A percentile compares a stretch with the other conserved stretches of the same genome.
phyloP scores from a whole-genome alignment of 2,797 vertebrate genomes.

The Rhinoraja longicauda region DNA sequence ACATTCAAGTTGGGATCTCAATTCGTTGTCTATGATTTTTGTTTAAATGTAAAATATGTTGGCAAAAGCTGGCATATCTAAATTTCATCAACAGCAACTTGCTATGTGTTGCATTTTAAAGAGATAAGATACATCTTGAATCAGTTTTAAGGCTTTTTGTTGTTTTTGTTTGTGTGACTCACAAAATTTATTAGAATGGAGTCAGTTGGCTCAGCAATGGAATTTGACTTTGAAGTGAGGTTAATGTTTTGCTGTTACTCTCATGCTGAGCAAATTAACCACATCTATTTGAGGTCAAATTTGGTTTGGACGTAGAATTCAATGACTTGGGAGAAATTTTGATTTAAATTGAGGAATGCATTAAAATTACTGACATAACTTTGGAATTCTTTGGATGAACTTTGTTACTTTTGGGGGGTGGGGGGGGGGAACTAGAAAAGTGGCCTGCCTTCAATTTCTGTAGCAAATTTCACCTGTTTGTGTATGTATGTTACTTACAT shows the following conservation, averaged over 20 bases:
- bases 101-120: background rate
- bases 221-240: constrained; percentile 34
- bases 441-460: background rate
- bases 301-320: constrained; percentile 21
- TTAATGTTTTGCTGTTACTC: constrained; percentile 23
- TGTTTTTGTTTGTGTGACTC: constrained; percentile 32
- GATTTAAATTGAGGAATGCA: constrained; percentile 29
- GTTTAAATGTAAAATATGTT: background rate
- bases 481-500: background rate
- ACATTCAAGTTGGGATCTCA: background rate
- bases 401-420: background rate
- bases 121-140: constrained; percentile 28
- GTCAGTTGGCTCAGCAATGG: background rate
- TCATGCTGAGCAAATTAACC: constrained; percentile 36
- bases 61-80: background rate
- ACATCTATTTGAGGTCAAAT: constrained; percentile 9
- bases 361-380: background rate
- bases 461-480: background rate
- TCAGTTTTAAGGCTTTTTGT: constrained; percentile 27
- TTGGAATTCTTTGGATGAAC: constrained; percentile 20
- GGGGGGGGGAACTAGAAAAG: background rate
- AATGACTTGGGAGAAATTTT: constrained; percentile 23
- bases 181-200: background rate
- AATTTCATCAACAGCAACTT: constrained; percentile 18
- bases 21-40: constrained; percentile 6